phyloP scores from a whole-genome alignment of 2,888 invertebrate genomes.

The Mythimna impura region DNA sequence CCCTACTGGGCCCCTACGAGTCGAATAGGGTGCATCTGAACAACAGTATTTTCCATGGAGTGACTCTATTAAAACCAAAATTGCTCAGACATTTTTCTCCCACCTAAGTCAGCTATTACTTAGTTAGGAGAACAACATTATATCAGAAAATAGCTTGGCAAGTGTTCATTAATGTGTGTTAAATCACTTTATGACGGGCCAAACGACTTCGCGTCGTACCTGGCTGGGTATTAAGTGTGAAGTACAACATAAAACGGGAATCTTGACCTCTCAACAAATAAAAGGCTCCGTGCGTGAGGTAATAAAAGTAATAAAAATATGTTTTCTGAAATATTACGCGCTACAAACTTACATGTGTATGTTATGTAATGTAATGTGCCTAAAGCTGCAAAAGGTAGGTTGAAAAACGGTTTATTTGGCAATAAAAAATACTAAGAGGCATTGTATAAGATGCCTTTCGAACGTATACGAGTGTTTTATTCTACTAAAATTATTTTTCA shows the following conservation, averaged over 20 bases:
- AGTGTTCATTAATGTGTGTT: slow-evolving; percentile 56
- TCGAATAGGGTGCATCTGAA: too few species aligned
- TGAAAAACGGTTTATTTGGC: neutral
- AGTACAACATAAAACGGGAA: slow-evolving; percentile 48
- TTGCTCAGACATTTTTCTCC: neutral
- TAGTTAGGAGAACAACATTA: slow-evolving; percentile 25
- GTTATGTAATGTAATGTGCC: neutral
- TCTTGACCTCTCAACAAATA: slow-evolving; percentile 56
- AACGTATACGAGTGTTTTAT: too few species aligned
- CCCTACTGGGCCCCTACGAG: too few species aligned
- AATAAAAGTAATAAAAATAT: slow-evolving; percentile 55
- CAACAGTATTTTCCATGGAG: too few species aligned
- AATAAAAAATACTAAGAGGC: too few species aligned
- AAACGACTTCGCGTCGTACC: slow-evolving; percentile 54
- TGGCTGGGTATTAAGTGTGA: slow-evolving; percentile 44
- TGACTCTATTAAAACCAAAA: neutral
- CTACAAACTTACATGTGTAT: slow-evolving; percentile 1
- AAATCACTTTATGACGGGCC: slow-evolving; percentile 51
- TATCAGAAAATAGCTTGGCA: slow-evolving; percentile 42
- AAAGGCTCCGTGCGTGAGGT: slow-evolving; percentile 35
- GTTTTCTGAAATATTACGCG: slow-evolving; percentile 34
- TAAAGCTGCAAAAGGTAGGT: neutral
- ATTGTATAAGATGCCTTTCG: too few species aligned
- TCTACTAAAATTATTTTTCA: too few species aligned
- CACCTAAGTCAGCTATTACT: neutral